Percentiles rank a stretch among this genome's conserved stretches.
Conservation (phyloP, 2,797 vertebrate species). For the Molothrus ater region DNA sequence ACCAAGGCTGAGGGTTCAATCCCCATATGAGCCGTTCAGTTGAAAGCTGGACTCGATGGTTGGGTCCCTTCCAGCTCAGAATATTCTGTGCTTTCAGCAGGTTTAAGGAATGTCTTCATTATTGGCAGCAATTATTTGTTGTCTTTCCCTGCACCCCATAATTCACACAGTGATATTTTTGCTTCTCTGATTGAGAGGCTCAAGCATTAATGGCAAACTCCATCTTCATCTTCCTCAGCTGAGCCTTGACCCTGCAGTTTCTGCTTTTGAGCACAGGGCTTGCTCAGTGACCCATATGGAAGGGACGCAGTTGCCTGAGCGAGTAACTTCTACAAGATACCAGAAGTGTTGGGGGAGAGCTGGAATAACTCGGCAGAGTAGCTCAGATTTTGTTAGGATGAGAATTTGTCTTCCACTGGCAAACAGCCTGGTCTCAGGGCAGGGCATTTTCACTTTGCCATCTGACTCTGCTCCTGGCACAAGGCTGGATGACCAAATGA, state of each 20-base stretch:
- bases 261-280: not conserved
- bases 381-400: not conserved
- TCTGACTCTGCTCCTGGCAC: conserved; percentile 6
- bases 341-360: not conserved
- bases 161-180: not conserved
- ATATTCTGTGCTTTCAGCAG: not conserved
- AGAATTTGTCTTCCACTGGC: not conserved
- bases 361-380: not conserved
- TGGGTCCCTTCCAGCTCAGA: not conserved
- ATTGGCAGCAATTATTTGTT: not conserved
- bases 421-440: not conserved
- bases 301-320: not conserved
- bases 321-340: not conserved
- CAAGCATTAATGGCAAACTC: not conserved
- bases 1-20: not conserved
- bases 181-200: not conserved
- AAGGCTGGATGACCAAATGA: not conserved
- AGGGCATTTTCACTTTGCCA: not conserved
- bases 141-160: not conserved
- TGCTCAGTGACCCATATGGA: not conserved
- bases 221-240: not conserved
- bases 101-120: not conserved
- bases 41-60: not conserved
- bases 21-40: not conserved
- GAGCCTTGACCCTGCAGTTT: not conserved